These are phyloP conservation scores for Diplazon laetatorius DNA, from an alignment of 2,888 invertebrate species.

Conservation along the genomic window DNA sequence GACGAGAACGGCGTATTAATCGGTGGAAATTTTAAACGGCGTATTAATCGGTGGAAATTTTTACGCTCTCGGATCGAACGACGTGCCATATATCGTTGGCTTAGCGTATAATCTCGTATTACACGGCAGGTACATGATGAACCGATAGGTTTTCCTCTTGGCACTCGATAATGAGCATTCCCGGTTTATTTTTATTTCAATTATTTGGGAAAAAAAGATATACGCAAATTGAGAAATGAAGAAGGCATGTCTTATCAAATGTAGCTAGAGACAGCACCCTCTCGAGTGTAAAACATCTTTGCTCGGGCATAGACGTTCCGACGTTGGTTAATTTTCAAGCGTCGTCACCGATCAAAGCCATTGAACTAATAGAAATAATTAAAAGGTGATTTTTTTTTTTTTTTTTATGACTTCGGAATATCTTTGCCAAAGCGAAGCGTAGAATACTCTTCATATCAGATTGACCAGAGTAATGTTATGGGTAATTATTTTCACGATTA, in stretches of 20 bases:
- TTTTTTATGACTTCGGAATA: conserved; percentile 58
- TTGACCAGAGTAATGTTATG: conserved; percentile 59
- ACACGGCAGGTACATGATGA: background rate
- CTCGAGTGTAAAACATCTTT: conserved; percentile 1
- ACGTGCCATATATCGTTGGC: conserved; percentile 1
- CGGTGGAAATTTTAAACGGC: no score
- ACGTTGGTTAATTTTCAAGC: conserved; percentile 1
- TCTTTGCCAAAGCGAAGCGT: conserved; percentile 49
- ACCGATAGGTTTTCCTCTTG: background rate
- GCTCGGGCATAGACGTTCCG: background rate
- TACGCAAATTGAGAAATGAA: no score
- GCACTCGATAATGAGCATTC: background rate
- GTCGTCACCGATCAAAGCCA: conserved; percentile 30
- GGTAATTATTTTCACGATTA: conserved; percentile 11
- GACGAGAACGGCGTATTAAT: background rate
- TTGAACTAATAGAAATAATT: conserved; percentile 15
- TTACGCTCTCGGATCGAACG: no score
- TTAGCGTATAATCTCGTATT: conserved; percentile 23
- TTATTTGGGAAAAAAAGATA: background rate
- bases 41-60: background rate
- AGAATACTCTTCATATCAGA: conserved; percentile 53
- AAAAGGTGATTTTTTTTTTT: conserved; percentile 46
- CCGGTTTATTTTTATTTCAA: background rate
- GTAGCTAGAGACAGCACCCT: conserved; percentile 1
- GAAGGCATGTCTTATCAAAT: background rate